These are phyloP conservation scores for Megalonaias nervosa DNA, from an alignment of 1,140 invertebrate genomes.

Conservation along the genomic window DNA sequence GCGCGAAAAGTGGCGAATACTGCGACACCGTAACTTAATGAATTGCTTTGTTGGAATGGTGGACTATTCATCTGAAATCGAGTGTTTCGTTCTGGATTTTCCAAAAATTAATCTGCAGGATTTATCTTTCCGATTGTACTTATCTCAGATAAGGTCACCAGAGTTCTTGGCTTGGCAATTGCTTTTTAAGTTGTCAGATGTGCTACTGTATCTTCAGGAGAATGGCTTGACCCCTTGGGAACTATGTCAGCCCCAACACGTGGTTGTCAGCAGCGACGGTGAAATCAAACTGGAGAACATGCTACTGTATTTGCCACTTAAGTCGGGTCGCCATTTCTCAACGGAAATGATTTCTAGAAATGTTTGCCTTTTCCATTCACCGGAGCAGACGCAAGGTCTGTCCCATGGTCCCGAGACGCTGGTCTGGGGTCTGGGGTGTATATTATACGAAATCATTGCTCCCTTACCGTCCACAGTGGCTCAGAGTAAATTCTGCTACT, in stretches of 20 bases:
- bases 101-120: constrained; percentile 50
- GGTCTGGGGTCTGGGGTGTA: constrained; percentile 48
- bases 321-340: constrained; percentile 38
- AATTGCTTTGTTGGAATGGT: constrained; percentile 41
- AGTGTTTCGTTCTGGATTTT: constrained; percentile 50
- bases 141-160: constrained; percentile 38
- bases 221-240: constrained; percentile 47
- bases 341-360: constrained; percentile 29
- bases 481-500: constrained; percentile 1
- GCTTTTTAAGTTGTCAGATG: constrained; percentile 40
- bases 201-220: constrained; percentile 45
- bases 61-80: constrained; percentile 24
- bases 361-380: constrained; percentile 22
- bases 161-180: constrained; percentile 48
- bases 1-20: constrained; percentile 42
- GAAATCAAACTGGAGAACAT: constrained; percentile 53
- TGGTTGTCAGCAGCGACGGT: constrained; percentile 45
- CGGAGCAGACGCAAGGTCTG: constrained; percentile 38
- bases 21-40: constrained; percentile 50
- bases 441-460: constrained; percentile 41
- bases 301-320: constrained; percentile 49
- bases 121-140: constrained; percentile 38
- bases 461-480: constrained; percentile 23
- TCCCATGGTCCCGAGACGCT: constrained; percentile 34
- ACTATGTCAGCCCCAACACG: constrained; percentile 52